Base-by-base conservation (phyloP, 1,140 invertebrate genomes). In the Helicoverpa zea region DNA sequence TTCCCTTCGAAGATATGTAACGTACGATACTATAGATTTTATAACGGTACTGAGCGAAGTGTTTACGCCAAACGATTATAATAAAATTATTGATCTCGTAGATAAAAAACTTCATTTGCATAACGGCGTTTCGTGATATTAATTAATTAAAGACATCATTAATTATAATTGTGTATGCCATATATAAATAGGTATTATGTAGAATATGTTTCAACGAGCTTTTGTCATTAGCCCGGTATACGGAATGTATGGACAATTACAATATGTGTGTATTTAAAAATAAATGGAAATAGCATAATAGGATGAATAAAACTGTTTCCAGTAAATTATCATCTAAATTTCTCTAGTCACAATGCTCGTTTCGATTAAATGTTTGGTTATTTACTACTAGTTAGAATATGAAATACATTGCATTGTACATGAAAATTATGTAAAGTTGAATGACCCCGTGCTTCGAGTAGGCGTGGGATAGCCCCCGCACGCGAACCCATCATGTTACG, bases 141-240 rank as follows among this genome's bases (percentile, higher is more conserved):
- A 88, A 84, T 90, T 92, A 88, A 84, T 90, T 92, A 88, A 87
- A 84, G 83, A 83, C 84, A 86, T 83, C 81, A 84, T 84, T 79
- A 83, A 80, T 83, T 84, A 80, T 85, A 78, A 86, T 86, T 84
- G 81, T 88, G 86, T 89, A 90, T 87, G 86, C 81, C 84, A 86
- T 87, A 81, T 89, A 88, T 84, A 83, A 89, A 52, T 88, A 84
- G 77, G 64, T 81, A 80, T 82, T 81, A 85, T 83, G 90, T 93
- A 93, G 91, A 87, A 90, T 88, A 90, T 91, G 88, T 89, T 90
- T 85, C 83, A 91, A 89, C 87, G 92, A 93, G 92, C 93, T 94
- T 94, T 92, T 88, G 84, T 91, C 91, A 90, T 92, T 94, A 92
- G 92, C 91, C 90, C 86, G 86, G 90, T 94, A 93, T 93, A 92